Base-by-base conservation (phyloP, 2,888 invertebrate genomes). In the Drosophila testacea region DNA sequence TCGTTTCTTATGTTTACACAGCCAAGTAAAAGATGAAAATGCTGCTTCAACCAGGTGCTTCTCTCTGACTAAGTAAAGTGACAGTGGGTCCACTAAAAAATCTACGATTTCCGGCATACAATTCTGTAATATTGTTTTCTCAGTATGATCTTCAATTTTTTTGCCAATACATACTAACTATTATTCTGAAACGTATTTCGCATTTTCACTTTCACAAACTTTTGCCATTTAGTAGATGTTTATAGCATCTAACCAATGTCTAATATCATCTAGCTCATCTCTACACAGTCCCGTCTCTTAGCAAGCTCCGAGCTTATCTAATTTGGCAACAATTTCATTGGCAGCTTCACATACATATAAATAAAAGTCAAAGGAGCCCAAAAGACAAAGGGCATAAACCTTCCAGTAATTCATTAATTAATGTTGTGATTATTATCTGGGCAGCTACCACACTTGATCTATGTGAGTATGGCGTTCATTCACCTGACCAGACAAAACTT, bases 321-420 rank as follows among this genome's bases (percentile, higher is more conserved):
- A 42, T 52, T 52, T 36, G 11, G 63, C 50, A 59, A 41, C 57
- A 69, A 77, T 62, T 80, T 74, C 73, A 75, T 79, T 77, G 71
- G 27, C 62, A 36, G 34, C n/a, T 56, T 67, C 60, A 57, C 70
- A 77, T 75, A 67, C 73, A 77, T 75, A 67, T 73, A 73, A 77
- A 73, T 77, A 68, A 65, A 77, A 69, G 61, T 22, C 66, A 59
- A 79, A 39, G 11, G n/a, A 34, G 22, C 38, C 30, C 4, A 41
- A 34, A 11, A 47, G 42, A 67, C 66, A 73, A 81, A 83, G 69
- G 67, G 32, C 57, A 65, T 59, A 77, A 76, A 69, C 66, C 69
- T 72, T 73, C 48, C 69, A 69, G 65, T 77, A 69, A 77, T 66
- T 68, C 73, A 88, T 80, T 85, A 85, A 83, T 88, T 83, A 88